Evolutionary conservation across 2,113 vertebrate genomes (phyloP), one percentile per base, ranked within the genome.

Genomic region (Coryphaenoides rupestris): DNA sequence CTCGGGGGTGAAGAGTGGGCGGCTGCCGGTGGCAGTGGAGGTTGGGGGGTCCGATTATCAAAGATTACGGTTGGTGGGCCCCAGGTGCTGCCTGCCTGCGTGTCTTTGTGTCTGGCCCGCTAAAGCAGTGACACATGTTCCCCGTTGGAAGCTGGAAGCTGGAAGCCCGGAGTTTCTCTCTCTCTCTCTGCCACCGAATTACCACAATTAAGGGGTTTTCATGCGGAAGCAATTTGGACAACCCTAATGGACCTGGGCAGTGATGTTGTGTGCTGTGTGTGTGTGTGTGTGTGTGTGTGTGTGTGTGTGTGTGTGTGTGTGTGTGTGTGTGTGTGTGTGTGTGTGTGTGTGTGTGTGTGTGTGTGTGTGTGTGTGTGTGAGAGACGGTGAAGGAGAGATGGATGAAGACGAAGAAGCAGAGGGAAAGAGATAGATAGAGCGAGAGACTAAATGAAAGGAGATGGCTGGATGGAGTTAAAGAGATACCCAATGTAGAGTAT

Each of bases 161-260:
- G 68, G 79, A 75, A 70, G 73, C 65, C 40, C 55, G 72, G 70
- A 72, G 33, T 40, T 40, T 40, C 13, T 12, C 75, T 68, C 70
- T n/a, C n/a, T 82, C 72, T 60, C 75, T 68, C 70, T 85, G 84
- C 84, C 85, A 86, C 86, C 54, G 78, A 84, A 86, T 89, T 86
- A 87, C 78, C 81, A 84, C 83, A 86, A 88, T 89, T 87, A 87
- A 82, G 82, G 71, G 83, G 73, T 62, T 67, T 76, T 88, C 84
- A 87, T 80, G 81, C 79, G 80, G 84, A 87, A 88, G 86, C 84
- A 84, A 88, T 87, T 88, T 88, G 74, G 75, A 66, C 80, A 82
- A 80, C 76, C 74, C 80, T 86, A 87, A 88, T 84, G 76, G 84
- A 68, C 72, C 74, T 58, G 65, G 75, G 81, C 77, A 75, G 70